phyloP scores from a whole-genome alignment of 2,888 invertebrate genomes.

The Galerucella nymphaeae region DNA sequence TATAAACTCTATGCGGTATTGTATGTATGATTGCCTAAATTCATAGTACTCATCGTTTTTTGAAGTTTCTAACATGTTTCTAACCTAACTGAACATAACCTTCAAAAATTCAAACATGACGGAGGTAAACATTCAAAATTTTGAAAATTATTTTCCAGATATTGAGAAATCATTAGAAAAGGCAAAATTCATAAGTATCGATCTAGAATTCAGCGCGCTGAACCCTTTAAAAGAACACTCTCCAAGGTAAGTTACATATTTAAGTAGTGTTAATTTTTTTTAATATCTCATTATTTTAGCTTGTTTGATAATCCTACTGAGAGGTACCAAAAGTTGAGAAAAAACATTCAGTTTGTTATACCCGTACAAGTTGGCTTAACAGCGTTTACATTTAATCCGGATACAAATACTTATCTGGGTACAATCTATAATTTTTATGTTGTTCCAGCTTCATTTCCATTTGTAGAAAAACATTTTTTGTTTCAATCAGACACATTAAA shows the following conservation, averaged over 20 bases:
- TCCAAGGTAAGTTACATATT: slow-evolving; percentile 51
- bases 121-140: slow-evolving; percentile 73
- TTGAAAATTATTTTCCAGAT: slow-evolving; percentile 68
- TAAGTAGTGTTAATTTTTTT: slow-evolving; percentile 18
- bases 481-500: slow-evolving; percentile 74
- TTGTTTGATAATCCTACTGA: slow-evolving; percentile 70
- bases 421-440: slow-evolving; percentile 77
- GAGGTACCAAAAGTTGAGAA: slow-evolving; percentile 68
- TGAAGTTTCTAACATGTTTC: neutral
- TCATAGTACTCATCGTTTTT: neutral
- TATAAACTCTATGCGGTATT: neutral
- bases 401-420: slow-evolving; percentile 71
- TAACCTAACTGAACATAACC: slow-evolving; percentile 24
- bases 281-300: slow-evolving; percentile 62
- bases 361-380: slow-evolving; percentile 79
- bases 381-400: slow-evolving; percentile 70
- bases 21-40: neutral
- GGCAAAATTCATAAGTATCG: slow-evolving; percentile 75
- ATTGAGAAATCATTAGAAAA: slow-evolving; percentile 69
- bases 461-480: slow-evolving; percentile 70
- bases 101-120: slow-evolving; percentile 64
- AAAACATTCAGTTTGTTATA: slow-evolving; percentile 67
- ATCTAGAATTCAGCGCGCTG: slow-evolving; percentile 78
- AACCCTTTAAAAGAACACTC: slow-evolving; percentile 60
- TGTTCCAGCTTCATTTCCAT: slow-evolving; percentile 73